Base-by-base conservation (phyloP, 2,888 invertebrate species). In the Zonitis immaculata region DNA sequence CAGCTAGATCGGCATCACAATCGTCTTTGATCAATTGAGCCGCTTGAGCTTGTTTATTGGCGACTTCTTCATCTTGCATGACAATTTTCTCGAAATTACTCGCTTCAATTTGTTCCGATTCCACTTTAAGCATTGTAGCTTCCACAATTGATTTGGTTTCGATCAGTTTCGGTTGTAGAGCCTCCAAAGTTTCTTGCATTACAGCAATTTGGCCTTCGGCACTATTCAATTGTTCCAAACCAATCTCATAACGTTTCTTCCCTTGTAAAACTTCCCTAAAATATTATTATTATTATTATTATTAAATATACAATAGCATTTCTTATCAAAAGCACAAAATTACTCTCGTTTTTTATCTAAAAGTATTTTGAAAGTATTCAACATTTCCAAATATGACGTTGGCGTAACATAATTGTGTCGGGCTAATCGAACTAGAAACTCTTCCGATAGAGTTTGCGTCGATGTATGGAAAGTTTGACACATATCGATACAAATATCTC, bases 1-100 rank as follows among this genome's bases (percentile, higher is more conserved):
- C 93, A 0, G 91, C 89, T 56, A 97, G 76, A 70, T 94, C 89
- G 2, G 88, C 87, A 73, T 96, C 95, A 72, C 96, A 96, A 68
- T 97, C 96, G 52, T 89, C 88, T 76, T 92, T 94, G 57, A 96
- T 96, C 2, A 80, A 89, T 79, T 91, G 88, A 0, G 91, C 91
- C 58, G 82, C 82, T 66, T 75, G 76, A 0, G 87, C 87, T 78
- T 91, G 91, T 64, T 87, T 87, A 57, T 81, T 87, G 6, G 95
- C 95, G 7, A 86, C 80, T 27, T 82, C 83, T 73, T 92, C 91
- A 66, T 92, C 92, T 1, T 82, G 80, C 66, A 86, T 81, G 3
- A 96, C 95, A 60, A 88, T 83, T 73, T 88, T 81, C 66, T 89
- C 89, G 0, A 90, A 86, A 67, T 89, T 80, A 16, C 89, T 91